Base-by-base conservation (phyloP, 2,888 invertebrate genomes). In the Drosophila suboccidentalis region DNA sequence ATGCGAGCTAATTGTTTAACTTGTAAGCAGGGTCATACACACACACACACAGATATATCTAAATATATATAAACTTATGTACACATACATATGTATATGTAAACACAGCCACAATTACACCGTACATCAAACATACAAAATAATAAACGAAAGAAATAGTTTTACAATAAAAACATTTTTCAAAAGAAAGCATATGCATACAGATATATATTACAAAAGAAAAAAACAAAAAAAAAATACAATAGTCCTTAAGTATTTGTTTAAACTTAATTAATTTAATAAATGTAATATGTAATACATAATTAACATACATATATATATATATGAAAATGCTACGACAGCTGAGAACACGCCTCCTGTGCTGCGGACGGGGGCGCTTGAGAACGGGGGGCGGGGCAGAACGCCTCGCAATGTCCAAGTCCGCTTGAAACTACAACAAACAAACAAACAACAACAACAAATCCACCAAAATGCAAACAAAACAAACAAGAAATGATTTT, bases 191-290 rank as follows among this genome's bases (percentile, higher is more conserved):
- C 36, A 36, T 19, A 54, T 53, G 36, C 55, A 77, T 58, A 68
- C 68, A 78, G 32, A 57, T 54, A 74, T 62, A 72, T 34, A 54
- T 54, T 32, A 15, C 22, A 51, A 22, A 26, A 26, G 26, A 26
- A 26, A 29, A 29, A 29, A 29, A 29, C 8, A 8, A 26, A 29
- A 29, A 8, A 29, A 29, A 72, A 80, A 73, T 84, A 86, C 82
- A 82, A 87, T 80, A 85, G 83, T 72, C 59, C 19, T 61, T 87
- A 89, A 89, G 89, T 86, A 83, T 75, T 86, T 87, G 89, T 88
- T 86, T 86, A 86, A 89, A 83, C 77, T 87, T 86, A 87, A 82
- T 85, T 85, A 86, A 76, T 78, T 74, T 74, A 76, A 86, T 87
- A 74, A 79, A 46, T 85, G 78, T 85, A 87, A 72, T 75, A 74